Percentiles rank a stretch among this genome's conserved stretches.
Conservation (phyloP, 2,797 vertebrate species). For the Silurus aristotelis region DNA sequence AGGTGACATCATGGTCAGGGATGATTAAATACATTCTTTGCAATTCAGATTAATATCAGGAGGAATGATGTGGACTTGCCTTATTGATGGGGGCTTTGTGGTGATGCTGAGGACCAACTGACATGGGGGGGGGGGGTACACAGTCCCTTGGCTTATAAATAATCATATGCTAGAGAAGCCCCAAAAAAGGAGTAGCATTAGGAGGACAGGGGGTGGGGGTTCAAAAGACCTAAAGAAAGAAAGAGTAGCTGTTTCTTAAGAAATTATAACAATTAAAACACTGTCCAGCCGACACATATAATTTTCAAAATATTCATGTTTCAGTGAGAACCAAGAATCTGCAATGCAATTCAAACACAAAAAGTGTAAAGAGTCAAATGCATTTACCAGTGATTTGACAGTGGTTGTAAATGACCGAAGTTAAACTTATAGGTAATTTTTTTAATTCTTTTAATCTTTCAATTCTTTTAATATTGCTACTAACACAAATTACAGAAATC, state of each 20-base stretch:
- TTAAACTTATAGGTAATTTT: not conserved
- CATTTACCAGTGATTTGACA: not conserved
- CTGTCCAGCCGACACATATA: not conserved
- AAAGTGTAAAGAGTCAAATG: not conserved
- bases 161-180: slow-evolving; percentile 34
- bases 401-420: not conserved
- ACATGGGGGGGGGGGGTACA: not conserved
- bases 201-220: too few species aligned
- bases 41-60: slow-evolving; percentile 60
- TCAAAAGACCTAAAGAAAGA: not conserved
- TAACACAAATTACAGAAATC: not conserved
- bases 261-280: not conserved
- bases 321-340: not conserved
- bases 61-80: slow-evolving; percentile 44
- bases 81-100: slow-evolving; percentile 43
- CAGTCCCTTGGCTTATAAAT: slow-evolving; percentile 41
- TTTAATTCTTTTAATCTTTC: not conserved
- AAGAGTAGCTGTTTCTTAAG: not conserved
- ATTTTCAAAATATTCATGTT: not conserved
- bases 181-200: slow-evolving; percentile 38
- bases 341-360: not conserved
- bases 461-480: not conserved
- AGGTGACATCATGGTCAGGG: slow-evolving; percentile 59
- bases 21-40: slow-evolving; percentile 65
- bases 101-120: slow-evolving; percentile 28